Evolutionary conservation across 1,140 invertebrate species (phyloP).

Genomic region (Littorina saxatilis): DNA sequence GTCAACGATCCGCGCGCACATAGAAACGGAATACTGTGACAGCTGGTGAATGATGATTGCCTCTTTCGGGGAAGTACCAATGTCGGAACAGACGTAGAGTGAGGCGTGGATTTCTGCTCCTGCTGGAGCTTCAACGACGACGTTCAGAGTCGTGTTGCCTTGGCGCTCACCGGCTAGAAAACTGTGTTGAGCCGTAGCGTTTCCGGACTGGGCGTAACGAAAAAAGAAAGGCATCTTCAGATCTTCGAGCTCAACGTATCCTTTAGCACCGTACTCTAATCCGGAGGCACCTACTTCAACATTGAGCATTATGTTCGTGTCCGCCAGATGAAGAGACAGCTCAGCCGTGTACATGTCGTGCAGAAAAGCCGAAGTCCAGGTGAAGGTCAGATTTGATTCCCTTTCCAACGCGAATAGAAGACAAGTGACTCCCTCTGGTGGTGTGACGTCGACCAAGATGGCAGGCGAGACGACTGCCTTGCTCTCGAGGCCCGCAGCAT

Average conservation of each 20-base stretch:
- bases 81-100: neutral
- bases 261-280: neutral
- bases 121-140: neutral
- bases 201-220: neutral
- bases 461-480: conserved; percentile 18
- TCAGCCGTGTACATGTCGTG: neutral
- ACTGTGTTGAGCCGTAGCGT: no score
- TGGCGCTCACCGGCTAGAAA: no score
- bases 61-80: neutral
- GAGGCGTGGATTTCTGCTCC: neutral
- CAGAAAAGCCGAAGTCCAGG: neutral
- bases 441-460: conserved; percentile 45
- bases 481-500: conserved; percentile 48
- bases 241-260: neutral
- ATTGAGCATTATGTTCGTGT: neutral
- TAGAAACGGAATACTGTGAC: conserved; percentile 1
- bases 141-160: no score
- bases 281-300: neutral
- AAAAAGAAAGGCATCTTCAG: conserved; percentile 1
- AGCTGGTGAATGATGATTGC: neutral
- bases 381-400: no score
- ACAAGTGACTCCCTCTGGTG: conserved; percentile 40
- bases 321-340: no score
- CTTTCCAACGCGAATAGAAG: neutral
- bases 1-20: conserved; percentile 40